Base-by-base conservation (phyloP, 2,888 invertebrate species). In the Shargacucullia verbasci region DNA sequence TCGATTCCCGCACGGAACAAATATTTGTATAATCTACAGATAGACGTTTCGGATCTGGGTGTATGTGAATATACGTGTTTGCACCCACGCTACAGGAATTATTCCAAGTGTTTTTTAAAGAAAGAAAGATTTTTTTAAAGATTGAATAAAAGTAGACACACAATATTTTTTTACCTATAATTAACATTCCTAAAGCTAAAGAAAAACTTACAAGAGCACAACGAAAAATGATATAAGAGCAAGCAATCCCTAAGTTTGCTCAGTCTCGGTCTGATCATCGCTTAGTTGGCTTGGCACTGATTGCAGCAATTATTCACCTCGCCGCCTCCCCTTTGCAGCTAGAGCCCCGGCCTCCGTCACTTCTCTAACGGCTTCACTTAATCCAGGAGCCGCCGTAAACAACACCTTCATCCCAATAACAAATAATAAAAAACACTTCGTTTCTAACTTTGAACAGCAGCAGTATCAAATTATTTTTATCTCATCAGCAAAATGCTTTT, bases 271-370 rank as follows among this genome's bases (percentile, higher is more conserved):
- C 79, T 82, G 67, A 70, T 76, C 73, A 75, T 70, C 62, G 85
- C 81, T 84, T 84, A 85, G 85, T 85, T 84, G 85, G 85, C 82
- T 85, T 81, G 85, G 82, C 85, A 82, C 82, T 88, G 89, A 91
- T 91, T 90, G 87, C 79, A 64, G 85, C 84, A 87, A 92, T 91
- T 88, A 91, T 83, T 91, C 88, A 91, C 87, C 81, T 85, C 85
- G 76, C 80, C 87, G 85, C 87, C 82, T 83, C 80, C 83, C 82
- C 81, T 83, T 79, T 61, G 73, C 71, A 59, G 70, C 80, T 70
- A 75, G 72, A 78, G 77, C 68, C 63, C 69, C 65, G 59, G 70
- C 79, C 78, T 80, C 77, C 78, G 80, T 81, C 84, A 81, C 79
- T 82, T 44, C 77, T 78, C 72, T 82, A 84, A 84, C 81, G 67